Evolutionary conservation across 2,113 vertebrate genomes (phyloP), one percentile per base, ranked within the genome.

Genomic region (Crotalus tigris): DNA sequence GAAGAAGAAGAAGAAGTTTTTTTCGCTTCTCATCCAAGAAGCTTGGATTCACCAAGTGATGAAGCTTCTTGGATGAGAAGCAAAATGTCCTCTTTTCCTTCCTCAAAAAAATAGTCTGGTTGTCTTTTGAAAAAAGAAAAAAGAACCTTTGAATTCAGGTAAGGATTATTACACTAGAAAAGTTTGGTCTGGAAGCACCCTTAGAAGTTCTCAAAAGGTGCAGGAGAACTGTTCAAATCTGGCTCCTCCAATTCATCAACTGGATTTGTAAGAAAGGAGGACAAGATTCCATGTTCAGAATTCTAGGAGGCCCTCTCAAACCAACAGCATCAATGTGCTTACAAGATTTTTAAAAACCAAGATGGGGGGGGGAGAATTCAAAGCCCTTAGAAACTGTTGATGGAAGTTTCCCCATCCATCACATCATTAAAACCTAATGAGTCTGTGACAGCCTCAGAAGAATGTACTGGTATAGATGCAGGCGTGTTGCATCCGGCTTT

Each of bases 381-480:
- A 93, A 58, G 86, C 7, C 61, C 29, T 94, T 91, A 81, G 57
- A 90, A 89, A 94, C 91, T 59, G 91, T 29, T 94, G 61, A 57
- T 17, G 93, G 94, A 86, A 92, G 64, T 29, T 93, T 93, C 93
- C 61, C 46, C 92, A 96, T 94, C 95, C 24, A 93, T 95, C 92
- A 2, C 58, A 49, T 61, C 53, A 90, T 93, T 96, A 92, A 96
- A 92, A 58, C 93, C 69, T 90, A 93, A 92, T 54, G 46, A 95
- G 87, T 46, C 95, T 2, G 94, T 93, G 95, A 96, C 90, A 92
- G 94, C 92, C 92, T 94, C 91, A 96, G 87, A 95, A 93, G 92
- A 94, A 92, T 51, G 94, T 55, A 89, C 89, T 46, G 86, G 89
- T 93, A 59, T 0, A 0, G 91, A 92, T 53, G 2, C n/a, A 51